Base-by-base conservation (phyloP, 2,888 invertebrate genomes). In the Trissoscelio sp. region DNA sequence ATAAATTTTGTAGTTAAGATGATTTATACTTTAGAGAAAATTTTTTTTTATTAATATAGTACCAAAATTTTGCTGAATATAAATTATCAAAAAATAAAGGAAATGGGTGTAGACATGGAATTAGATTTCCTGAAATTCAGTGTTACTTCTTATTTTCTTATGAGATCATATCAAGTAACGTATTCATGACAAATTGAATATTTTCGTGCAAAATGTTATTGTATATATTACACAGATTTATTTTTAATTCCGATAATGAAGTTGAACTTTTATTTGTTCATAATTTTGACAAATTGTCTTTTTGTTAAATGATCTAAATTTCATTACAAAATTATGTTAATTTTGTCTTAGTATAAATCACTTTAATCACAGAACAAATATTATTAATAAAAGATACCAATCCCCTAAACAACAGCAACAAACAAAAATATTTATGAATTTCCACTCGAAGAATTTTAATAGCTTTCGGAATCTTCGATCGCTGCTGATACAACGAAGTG, bases 371-470 rank as follows among this genome's bases (percentile, higher is more conserved):
- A 14, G 14, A 4, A 24, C 3, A 24, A 24, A 24, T 24, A 24
- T 4, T 24, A 24, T 24, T 24, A 24, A 4, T 24, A 24, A 24
- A 42, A 42, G 1, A 14, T 42, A 42, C 3, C 11, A 11, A 11
- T 5, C 11, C 5, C 14, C 20, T 20, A 2, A 22, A 12, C 7
- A n/a, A 22, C 5, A 28, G 28, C 53, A 53, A 53, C 24, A 51
- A 24, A n/a, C 12, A 51, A 53, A 12, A 20, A 12, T 18, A 18
- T 60, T 60, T 44, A 16, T 18, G 44, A 31, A 55, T 31, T 53
- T 55, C 46, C 16, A 48, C 48, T 64, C 34, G 64, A 48, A 12
- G 18, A 64, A 48, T 48, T 14, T 48, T 46, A 64, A 64, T 64
- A 31, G 31, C 12, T 37, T 34, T 34, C 34, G 11, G 20, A 48